phyloP scores from a whole-genome alignment of 2,113 vertebrate species.

The Prunella himalayana region DNA sequence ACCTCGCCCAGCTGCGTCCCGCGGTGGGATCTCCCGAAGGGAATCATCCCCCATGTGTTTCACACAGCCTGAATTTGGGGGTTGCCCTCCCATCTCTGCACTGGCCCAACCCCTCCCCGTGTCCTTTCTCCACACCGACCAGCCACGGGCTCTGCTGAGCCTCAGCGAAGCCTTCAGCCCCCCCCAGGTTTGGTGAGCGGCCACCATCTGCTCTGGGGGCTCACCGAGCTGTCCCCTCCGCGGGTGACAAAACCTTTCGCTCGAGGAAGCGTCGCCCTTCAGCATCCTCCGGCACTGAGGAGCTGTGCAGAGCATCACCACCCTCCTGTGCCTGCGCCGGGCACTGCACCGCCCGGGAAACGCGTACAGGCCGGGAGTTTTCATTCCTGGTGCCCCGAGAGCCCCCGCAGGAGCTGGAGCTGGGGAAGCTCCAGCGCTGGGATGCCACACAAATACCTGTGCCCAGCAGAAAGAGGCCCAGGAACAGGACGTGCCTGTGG shows the following conservation, averaged over 20 bases:
- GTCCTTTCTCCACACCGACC: fast-evolving
- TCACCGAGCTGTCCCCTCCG: not conserved
- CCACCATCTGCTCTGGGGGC: fast-evolving
- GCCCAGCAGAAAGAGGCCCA: not conserved
- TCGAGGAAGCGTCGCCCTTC: fast-evolving
- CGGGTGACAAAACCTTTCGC: not conserved
- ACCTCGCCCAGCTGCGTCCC: not conserved
- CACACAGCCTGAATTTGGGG: not conserved
- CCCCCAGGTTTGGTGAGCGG: not conserved
- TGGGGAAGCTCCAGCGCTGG: not conserved
- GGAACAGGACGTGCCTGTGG: fast-evolving
- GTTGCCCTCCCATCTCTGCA: not conserved
- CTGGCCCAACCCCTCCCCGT: fast-evolving
- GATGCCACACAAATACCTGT: fast-evolving
- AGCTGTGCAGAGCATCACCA: not conserved
- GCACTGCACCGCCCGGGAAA: not conserved
- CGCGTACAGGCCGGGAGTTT: fast-evolving
- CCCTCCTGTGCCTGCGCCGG: not conserved
- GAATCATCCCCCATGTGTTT: not conserved
- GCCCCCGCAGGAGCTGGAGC: not conserved
- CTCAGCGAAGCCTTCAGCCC: not conserved
- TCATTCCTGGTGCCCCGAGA: not conserved
- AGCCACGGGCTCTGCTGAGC: not conserved
- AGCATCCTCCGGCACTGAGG: not conserved
- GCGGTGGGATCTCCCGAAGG: fast-evolving